phyloP scores from a whole-genome alignment of 1,140 invertebrate species.

The Lordiphosa mommai region DNA sequence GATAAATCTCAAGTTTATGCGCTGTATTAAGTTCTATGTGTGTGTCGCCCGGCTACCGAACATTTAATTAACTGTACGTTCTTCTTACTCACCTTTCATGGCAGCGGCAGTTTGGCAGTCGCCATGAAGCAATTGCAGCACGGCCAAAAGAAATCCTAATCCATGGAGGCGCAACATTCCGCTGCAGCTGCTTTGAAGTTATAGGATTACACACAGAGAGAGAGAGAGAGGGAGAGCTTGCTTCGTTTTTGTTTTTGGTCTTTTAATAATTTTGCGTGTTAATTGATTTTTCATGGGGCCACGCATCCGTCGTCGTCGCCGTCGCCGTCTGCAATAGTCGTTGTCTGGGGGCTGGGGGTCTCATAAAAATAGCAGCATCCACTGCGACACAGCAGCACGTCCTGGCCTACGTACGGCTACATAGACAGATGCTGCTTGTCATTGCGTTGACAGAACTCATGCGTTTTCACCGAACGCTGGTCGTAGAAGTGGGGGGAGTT shows the following conservation, averaged over 20 bases:
- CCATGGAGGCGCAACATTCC: slow-evolving; percentile 63
- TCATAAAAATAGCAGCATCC: slow-evolving; percentile 73
- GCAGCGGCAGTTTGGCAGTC: slow-evolving; percentile 36
- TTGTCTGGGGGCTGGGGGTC: slow-evolving; percentile 34
- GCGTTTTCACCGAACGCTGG: slow-evolving; percentile 31
- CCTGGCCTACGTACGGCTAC: slow-evolving; percentile 59
- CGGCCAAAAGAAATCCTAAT: slow-evolving; percentile 50
- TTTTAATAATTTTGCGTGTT: slow-evolving; percentile 78
- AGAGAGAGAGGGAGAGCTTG: slow-evolving; percentile 9
- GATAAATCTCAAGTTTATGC: slow-evolving; percentile 75
- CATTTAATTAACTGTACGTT: slow-evolving; percentile 68
- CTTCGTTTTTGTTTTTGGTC: slow-evolving; percentile 44
- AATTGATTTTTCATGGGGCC: slow-evolving; percentile 78
- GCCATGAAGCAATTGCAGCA: slow-evolving; percentile 54
- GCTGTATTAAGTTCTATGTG: slow-evolving; percentile 60
- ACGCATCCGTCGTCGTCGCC: slow-evolving; percentile 64
- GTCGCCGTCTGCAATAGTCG: slow-evolving; percentile 14
- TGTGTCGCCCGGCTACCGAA: slow-evolving; percentile 42
- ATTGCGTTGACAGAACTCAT: slow-evolving; percentile 74
- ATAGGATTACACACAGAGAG: slow-evolving; percentile 5
- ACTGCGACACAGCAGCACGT: slow-evolving; percentile 66
- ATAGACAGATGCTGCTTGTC: slow-evolving; percentile 75
- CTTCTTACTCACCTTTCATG: slow-evolving; percentile 66
- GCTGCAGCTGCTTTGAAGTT: slow-evolving; percentile 69
- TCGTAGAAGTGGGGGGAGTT: background rate